Base-by-base conservation (phyloP, 2,888 invertebrate species). In the Temnothorax unifasciatus region DNA sequence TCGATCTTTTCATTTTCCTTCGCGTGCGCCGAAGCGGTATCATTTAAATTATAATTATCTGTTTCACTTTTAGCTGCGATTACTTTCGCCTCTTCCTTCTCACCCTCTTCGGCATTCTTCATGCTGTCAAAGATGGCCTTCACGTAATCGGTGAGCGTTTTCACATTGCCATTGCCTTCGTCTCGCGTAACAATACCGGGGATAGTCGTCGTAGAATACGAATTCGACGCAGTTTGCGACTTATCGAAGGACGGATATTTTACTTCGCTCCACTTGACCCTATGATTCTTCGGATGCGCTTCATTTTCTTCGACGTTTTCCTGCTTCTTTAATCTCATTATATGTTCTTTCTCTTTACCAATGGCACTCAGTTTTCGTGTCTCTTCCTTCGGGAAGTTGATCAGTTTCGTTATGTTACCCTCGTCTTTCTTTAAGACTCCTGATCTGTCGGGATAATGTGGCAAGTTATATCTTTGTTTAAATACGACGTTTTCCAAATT, bases 61-160 rank as follows among this genome's bases (percentile, higher is more conserved):
- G 25, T 61, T 11, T 71, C 82, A 54, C 86, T 44, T 68, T 76
- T 83, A 25, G 88, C 79, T 29, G 88, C 86, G 38, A 68, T 85
- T 6, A 84, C 83, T 61, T 63, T 83, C 15, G 63, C 5, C 2
- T 85, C 87, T 18, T 9, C 63, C 9, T 83, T 89, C 1, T 85
- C 85, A 4, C 89, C 88, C 34, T 93, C 91, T 54, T 93, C 93
- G 29, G 90, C 93, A 71, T 89, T 93, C 82, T 94, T 94, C 88
- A 94, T 94, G n/a, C 92, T 93, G 47, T 94, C 94, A 77, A 94
- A 95, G 82, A 94, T 94, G 57, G 93, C 94, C 77, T 94, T 92
- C 0, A 95, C 94, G 75, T 94, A 94, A 66, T 94, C 94, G 0
- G 94, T 93, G 0, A 94, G 69, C 0, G 86, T 84, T 47, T 85